Conservation (phyloP, 2,888 invertebrate species). For the Papilio elwesi region DNA sequence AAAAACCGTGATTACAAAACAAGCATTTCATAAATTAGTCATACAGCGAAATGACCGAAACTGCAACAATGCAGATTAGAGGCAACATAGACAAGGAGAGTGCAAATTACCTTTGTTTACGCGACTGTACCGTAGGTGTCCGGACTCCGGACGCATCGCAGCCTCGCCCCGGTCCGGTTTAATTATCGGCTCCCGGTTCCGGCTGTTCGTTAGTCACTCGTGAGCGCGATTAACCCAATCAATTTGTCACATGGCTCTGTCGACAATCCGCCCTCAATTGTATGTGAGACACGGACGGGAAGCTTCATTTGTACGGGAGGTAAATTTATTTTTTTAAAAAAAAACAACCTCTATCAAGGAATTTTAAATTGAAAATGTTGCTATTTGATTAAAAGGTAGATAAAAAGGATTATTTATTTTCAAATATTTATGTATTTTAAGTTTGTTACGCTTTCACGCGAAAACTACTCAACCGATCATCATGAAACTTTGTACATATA, state of each 20-base stretch:
- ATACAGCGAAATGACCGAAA: slow-evolving; percentile 3
- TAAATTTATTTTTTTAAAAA: neutral
- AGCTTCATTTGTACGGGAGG: slow-evolving; percentile 24
- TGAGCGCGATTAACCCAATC: slow-evolving; percentile 50
- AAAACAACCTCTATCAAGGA: slow-evolving; percentile 5
- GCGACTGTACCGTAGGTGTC: slow-evolving; percentile 34
- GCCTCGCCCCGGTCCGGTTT: slow-evolving; percentile 41
- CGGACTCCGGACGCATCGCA: slow-evolving; percentile 26
- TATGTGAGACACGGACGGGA: slow-evolving; percentile 32
- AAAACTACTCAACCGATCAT: too few relatives aligned
- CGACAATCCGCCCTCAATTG: slow-evolving; percentile 39
- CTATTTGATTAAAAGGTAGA: slow-evolving; percentile 21
- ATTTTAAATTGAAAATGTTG: slow-evolving; percentile 28
- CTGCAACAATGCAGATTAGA: slow-evolving; percentile 29
- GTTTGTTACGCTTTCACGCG: too few relatives aligned
- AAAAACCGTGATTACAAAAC: too few relatives aligned
- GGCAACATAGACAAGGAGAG: slow-evolving; percentile 19
- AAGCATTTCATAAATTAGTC: neutral
- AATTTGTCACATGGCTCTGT: slow-evolving; percentile 46
- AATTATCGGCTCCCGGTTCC: slow-evolving; percentile 46
- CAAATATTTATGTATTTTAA: too few relatives aligned
- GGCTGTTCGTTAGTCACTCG: slow-evolving; percentile 49
- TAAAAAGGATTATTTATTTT: neutral
- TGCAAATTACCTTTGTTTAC: slow-evolving; percentile 40
- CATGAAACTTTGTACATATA: too few relatives aligned